Conservation (phyloP, 2,888 invertebrate genomes). For the Lithophane semibrunnea region DNA sequence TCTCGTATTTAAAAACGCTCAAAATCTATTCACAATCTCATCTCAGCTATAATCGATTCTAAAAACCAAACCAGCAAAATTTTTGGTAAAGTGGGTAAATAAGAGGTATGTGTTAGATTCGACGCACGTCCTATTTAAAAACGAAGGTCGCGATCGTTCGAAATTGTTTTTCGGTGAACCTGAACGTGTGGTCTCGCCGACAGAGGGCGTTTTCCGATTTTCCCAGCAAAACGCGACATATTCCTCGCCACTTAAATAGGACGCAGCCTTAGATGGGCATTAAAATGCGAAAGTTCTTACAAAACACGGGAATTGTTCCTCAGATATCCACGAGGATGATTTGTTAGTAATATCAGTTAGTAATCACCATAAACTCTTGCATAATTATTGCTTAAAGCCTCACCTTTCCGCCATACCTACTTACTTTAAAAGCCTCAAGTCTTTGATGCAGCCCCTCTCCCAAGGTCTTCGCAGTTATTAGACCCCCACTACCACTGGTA, state of each 20-base stretch:
- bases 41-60: background rate
- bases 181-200: too few relatives aligned
- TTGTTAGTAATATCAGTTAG: background rate
- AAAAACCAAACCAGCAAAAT: background rate
- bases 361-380: background rate
- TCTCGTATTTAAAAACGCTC: background rate
- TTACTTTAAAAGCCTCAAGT: constrained; percentile 93
- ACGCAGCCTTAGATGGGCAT: too few relatives aligned
- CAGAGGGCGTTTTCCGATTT: too few relatives aligned
- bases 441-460: constrained; percentile 96
- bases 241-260: too few relatives aligned
- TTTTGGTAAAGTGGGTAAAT: background rate
- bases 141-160: too few relatives aligned
- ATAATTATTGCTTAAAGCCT: background rate
- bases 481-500: constrained; percentile 61
- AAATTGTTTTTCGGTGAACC: too few relatives aligned
- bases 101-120: background rate
- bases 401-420: constrained; percentile 28
- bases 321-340: background rate
- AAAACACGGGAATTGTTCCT: background rate
- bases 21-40: background rate
- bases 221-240: too few relatives aligned
- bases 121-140: too few relatives aligned
- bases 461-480: constrained; percentile 89
- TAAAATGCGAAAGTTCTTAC: background rate